Conservation (phyloP, 2,113 vertebrate species). For the Pachycephala philippinensis region DNA sequence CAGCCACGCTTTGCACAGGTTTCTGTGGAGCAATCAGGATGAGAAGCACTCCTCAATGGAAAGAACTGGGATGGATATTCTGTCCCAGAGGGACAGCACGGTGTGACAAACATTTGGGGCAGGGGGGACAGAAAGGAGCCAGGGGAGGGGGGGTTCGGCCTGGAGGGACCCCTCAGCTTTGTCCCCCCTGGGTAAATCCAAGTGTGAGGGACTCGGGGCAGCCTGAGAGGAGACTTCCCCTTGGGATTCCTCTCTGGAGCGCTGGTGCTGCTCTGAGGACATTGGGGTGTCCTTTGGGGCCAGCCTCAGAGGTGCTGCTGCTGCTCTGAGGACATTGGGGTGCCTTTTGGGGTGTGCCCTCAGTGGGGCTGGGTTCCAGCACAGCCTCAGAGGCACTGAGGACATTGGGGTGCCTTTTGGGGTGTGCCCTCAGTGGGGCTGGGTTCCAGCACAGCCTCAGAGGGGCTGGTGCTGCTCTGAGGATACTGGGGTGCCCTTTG, state of each 20-base stretch:
- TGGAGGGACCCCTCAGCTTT: neutral
- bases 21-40: neutral
- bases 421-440: too few relatives aligned
- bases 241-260: neutral
- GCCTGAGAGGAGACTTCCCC: neutral
- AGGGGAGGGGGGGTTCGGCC: neutral
- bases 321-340: too few relatives aligned
- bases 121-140: neutral
- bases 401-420: too few relatives aligned
- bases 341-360: too few relatives aligned
- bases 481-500: too few relatives aligned
- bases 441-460: too few relatives aligned
- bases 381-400: too few relatives aligned
- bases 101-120: neutral
- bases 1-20: neutral
- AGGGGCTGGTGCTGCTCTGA: too few relatives aligned
- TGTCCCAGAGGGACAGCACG: too few relatives aligned
- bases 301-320: too few relatives aligned
- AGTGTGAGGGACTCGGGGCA: neutral
- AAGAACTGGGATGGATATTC: neutral
- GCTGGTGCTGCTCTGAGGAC: neutral
- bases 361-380: too few relatives aligned
- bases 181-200: neutral
- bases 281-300: neutral
- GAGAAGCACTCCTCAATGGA: neutral